Evolutionary conservation across 2,797 vertebrate genomes (phyloP), one percentile per base, ranked within the genome.

Genomic region (Gobio occitaniae): DNA sequence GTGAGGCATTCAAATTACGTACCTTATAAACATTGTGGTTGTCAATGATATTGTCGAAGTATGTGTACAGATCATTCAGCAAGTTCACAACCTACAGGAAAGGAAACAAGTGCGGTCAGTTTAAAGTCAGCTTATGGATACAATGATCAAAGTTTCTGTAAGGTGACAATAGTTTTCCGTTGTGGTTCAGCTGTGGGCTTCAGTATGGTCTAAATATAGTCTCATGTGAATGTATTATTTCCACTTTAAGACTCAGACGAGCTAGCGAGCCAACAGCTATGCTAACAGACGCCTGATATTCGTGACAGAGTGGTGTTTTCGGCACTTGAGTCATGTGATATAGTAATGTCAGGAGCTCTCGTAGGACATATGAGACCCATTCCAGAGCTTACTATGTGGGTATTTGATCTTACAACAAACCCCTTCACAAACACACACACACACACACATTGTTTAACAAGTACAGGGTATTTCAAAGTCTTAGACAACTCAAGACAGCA

Each of bases 41-140:
- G 86, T 91, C 89, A 10, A 90, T 91, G 84, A 92, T 90, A 76
- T 89, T 89, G 86, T 91, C 89, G 38, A 90, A 91, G 85, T 89
- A 89, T 19, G 90, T 91, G 63, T 91, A 90, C 74, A 91, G 79
- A 86, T 90, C 89, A 86, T 91, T 93, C 70, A 91, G 89, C 80
- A 92, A 84, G 29, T 91, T 90, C 13, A 91, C 90, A 16, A 90
- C 89, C 89, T 91, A 86, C 48, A 69, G 52, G 19, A 83, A 85
- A 87, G 11, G 86, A 69, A 80, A 74, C 7, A 47, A 63, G 8
- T 32, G 16, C 2, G 5, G 9, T 32, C 41, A 48, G 72, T 71
- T 82, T 80, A 74, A 65, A 74, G 85, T 69, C 63, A 59, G 56
- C 50, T 41, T 83, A 50, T 48, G 50, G 61, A 19, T 50, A 65